Conservation (phyloP, 2,888 invertebrate species). For the Meliscaeva auricollis region DNA sequence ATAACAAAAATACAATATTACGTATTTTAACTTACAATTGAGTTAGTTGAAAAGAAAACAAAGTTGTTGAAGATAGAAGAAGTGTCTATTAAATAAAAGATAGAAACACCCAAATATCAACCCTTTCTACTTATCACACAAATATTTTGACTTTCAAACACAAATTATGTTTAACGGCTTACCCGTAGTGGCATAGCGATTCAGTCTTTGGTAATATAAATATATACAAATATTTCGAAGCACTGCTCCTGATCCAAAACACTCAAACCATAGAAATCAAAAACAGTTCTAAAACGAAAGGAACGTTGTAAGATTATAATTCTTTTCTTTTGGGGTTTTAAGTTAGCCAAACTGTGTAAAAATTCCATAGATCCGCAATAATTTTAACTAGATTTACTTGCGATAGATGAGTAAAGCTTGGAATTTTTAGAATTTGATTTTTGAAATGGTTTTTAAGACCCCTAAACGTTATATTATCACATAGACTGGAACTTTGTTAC, state of each 20-base stretch:
- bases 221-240: not conserved
- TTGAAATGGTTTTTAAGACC: too few relatives aligned
- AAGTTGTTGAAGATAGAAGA: too few relatives aligned
- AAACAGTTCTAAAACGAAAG: constrained; percentile 28
- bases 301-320: constrained; percentile 8
- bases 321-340: not conserved
- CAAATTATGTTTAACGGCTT: constrained; percentile 2
- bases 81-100: not conserved
- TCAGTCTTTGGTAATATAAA: constrained; percentile 5
- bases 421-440: too few relatives aligned
- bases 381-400: too few relatives aligned
- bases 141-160: not conserved
- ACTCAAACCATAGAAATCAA: not conserved
- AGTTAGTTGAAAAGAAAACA: too few relatives aligned
- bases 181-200: constrained; percentile 5
- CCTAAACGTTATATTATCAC: too few relatives aligned
- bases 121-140: not conserved
- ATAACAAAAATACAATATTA: not conserved
- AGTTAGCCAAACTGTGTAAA: not conserved
- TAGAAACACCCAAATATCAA: not conserved
- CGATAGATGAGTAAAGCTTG: too few relatives aligned
- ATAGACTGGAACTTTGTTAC: too few relatives aligned
- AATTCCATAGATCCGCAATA: too few relatives aligned
- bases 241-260: not conserved
- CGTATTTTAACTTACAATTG: too few relatives aligned